Evolutionary conservation across 2,888 invertebrate genomes (phyloP), one percentile per base, ranked within the genome.

Genomic region (Lithophane socia): DNA sequence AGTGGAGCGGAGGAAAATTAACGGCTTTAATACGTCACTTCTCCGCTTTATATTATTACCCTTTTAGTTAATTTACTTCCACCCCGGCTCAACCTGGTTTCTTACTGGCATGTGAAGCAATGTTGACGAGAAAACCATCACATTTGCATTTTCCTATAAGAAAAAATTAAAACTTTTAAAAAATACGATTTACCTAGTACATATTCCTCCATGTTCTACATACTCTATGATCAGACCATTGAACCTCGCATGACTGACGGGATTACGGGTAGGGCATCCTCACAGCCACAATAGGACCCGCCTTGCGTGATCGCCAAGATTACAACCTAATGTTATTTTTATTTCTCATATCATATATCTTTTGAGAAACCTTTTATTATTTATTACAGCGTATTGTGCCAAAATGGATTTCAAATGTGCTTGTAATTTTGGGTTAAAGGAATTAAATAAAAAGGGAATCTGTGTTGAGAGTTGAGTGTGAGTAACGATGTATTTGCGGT

Each of bases 291-390:
- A 87, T 75, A 77, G 87, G n/a, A 63, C 44, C 16, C 54, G 87
- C 16, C 54, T 86, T 86, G 86, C 87, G 88, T 83, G 88, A 87
- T 82, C 77, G 56, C 85, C 74, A 74, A 77, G 68, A 86, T 83
- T 85, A 82, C 77, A 79, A 80, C 73, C 73, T 79, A 78, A 84
- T 81, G 75, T 75, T 79, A 83, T 80, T 87, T 86, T 82, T 75
- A 85, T 84, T 79, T 83, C 76, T 74, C 77, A 67, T 77, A 73
- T 77, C 37, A 37, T 37, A 73, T 77, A 79, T 83, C 79, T 79
- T 84, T 75, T 79, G 64, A 74, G 68, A 85, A 81, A 79, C 65
- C 81, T 84, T 79, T 79, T 83, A 82, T 79, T 87, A 87, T 87
- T 83, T 85, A 82, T 85, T 75, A 70, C 13, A 44, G 60, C 24